Evolutionary conservation across 2,888 invertebrate species (phyloP), one percentile per base, ranked within the genome.

Genomic region (Tricholauxania praeusta): DNA sequence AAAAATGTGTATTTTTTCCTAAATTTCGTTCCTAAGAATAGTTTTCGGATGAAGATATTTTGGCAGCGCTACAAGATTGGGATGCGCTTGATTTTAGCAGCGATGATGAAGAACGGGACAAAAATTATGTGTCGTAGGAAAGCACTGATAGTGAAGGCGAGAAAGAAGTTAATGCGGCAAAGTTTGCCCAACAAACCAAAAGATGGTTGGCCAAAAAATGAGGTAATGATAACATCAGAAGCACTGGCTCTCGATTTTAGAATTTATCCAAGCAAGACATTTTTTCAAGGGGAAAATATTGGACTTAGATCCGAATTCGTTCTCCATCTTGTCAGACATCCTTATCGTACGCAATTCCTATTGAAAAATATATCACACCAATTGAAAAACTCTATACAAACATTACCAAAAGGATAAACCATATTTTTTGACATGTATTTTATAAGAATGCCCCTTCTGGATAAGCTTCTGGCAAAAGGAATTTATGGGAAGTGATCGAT

Each of bases 341-440:
- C 70, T n/a, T n/a, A n/a, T n/a, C n/a, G n/a, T n/a, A n/a, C n/a
- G n/a, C n/a, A n/a, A n/a, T n/a, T n/a, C n/a, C n/a, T n/a, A n/a
- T n/a, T n/a, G n/a, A n/a, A n/a, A n/a, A n/a, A n/a, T n/a, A n/a
- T n/a, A n/a, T n/a, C n/a, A n/a, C n/a, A n/a, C n/a, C n/a, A n/a
- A n/a, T n/a, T n/a, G n/a, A n/a, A n/a, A n/a, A n/a, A 55, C 57
- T 51, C 72, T 60, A 59, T 53, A 19, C 66, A 70, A 70, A 68
- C 65, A 63, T 65, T 69, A 60, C 69, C 60, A 28, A 52, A 59
- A 60, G 48, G 53, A n/a, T 66, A n/a, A n/a, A n/a, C 70, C 32
- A 71, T 65, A 62, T 66, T 48, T 70, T 73, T 73, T 67, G 66
- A 70, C 62, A 65, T 59, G n/a, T 71, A 73, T 51, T 71, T 71